Conservation (phyloP, 2,113 vertebrate genomes). For the Sinocyclocheilus grahami region DNA sequence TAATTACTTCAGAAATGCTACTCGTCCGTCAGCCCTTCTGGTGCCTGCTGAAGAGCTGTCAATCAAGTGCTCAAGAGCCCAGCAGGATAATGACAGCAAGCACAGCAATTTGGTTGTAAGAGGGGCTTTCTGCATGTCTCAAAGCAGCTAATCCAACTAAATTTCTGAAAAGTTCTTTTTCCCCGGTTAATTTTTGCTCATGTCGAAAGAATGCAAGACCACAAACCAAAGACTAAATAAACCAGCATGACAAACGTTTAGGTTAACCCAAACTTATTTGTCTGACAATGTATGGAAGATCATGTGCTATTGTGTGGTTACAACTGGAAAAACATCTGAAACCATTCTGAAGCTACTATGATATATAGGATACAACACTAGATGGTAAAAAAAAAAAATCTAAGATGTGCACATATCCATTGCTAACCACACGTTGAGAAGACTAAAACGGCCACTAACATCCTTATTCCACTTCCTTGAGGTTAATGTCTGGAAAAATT, state of each 20-base stretch:
- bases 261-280: not conserved
- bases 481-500: conserved; percentile 54
- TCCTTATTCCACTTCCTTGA: conserved; percentile 54
- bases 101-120: conserved; percentile 5
- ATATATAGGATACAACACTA: not conserved
- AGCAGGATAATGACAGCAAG: conserved; percentile 58
- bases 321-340: conserved; percentile 2
- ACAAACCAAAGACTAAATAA: conserved; percentile 34
- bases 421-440: conserved; percentile 33
- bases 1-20: conserved; percentile 81
- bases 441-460: conserved; percentile 57
- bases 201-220: conserved; percentile 33
- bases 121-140: conserved; percentile 48
- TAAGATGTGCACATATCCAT: not conserved
- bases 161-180: conserved; percentile 13
- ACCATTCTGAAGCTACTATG: not conserved
- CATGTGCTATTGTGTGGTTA: not conserved
- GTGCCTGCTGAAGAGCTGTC: conserved; percentile 69
- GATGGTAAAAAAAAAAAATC: not conserved
- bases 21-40: conserved; percentile 73
- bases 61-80: conserved; percentile 69
- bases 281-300: not conserved
- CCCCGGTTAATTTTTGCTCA: conserved; percentile 28
- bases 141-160: conserved; percentile 53
- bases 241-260: conserved; percentile 26